phyloP scores from a whole-genome alignment of 2,797 vertebrate species.

The Phoeniculus purpureus region DNA sequence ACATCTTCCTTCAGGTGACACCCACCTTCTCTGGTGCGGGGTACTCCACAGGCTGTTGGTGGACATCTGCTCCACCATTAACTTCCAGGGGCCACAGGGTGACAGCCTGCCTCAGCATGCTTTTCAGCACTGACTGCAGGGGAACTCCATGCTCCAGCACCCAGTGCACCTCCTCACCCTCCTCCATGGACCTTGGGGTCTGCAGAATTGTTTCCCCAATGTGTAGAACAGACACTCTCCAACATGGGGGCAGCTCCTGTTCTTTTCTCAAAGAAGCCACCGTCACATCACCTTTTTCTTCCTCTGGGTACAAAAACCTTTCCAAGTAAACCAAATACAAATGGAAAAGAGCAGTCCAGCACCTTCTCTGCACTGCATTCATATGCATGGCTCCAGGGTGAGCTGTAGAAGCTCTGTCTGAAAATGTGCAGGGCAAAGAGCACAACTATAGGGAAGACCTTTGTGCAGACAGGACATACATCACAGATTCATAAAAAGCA shows the following conservation, averaged over 20 bases:
- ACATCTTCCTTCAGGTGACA: neutral
- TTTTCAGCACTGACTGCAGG: rapidly evolving
- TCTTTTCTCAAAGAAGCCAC: neutral
- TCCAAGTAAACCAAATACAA: neutral
- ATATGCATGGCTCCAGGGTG: neutral
- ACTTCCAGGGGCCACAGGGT: neutral
- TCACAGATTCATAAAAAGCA: neutral
- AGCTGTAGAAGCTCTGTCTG: neutral
- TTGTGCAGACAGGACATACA: neutral
- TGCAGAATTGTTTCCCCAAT: neutral
- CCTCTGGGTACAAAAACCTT: neutral
- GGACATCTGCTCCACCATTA: neutral
- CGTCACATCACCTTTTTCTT: neutral
- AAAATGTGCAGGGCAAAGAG: neutral
- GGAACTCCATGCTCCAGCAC: neutral
- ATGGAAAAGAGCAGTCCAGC: neutral
- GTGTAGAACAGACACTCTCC: rapidly evolving
- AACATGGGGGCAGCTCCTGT: rapidly evolving
- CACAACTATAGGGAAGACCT: neutral
- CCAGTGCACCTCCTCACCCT: neutral
- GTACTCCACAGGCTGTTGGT: neutral
- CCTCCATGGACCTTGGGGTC: neutral
- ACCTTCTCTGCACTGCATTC: neutral
- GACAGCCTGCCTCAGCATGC: rapidly evolving
- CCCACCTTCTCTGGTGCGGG: neutral